Percentiles rank a stretch among this genome's conserved stretches.
phyloP scores from a whole-genome alignment of 2,888 invertebrate species.

The Lymantria dispar region DNA sequence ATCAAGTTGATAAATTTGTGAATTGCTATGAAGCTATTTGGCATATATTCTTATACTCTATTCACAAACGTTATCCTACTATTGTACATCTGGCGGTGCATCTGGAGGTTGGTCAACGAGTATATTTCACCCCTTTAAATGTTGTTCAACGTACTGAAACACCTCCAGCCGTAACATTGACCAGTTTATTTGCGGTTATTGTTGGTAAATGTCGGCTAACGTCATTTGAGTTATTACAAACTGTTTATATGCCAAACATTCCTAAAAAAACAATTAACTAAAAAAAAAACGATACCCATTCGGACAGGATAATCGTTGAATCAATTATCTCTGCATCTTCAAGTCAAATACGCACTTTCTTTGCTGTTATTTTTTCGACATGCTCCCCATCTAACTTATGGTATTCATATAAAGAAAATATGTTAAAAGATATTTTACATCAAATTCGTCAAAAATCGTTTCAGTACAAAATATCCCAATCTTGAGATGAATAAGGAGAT shows the following conservation, averaged over 20 bases:
- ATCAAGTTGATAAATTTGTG: background rate
- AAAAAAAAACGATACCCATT: conserved; percentile 30
- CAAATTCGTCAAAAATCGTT: conserved; percentile 29
- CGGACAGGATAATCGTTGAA: conserved; percentile 32
- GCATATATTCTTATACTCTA: background rate
- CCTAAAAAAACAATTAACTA: conserved; percentile 29
- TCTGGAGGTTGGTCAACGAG: conserved; percentile 19
- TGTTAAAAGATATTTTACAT: conserved; percentile 40
- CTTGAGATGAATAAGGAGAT: conserved; percentile 31
- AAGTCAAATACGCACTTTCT: conserved; percentile 38
- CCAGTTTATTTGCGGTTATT: conserved; percentile 25
- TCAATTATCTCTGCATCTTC: conserved; percentile 30
- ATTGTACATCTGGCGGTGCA: conserved; percentile 18
- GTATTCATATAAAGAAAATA: conserved; percentile 37
- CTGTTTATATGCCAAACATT: conserved; percentile 29
- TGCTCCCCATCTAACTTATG: conserved; percentile 21
- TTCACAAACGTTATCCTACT: conserved; percentile 1
- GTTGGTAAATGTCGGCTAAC: conserved; percentile 25
- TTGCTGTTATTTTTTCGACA: conserved; percentile 32
- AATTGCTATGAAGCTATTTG: background rate
- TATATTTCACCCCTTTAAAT: conserved; percentile 16
- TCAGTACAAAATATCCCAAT: conserved; percentile 27
- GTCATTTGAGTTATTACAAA: conserved; percentile 25
- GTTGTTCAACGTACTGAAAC: conserved; percentile 20
- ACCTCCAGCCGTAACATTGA: conserved; percentile 27